phyloP scores from a whole-genome alignment of 2,888 invertebrate genomes.

The Myopa testacea region DNA sequence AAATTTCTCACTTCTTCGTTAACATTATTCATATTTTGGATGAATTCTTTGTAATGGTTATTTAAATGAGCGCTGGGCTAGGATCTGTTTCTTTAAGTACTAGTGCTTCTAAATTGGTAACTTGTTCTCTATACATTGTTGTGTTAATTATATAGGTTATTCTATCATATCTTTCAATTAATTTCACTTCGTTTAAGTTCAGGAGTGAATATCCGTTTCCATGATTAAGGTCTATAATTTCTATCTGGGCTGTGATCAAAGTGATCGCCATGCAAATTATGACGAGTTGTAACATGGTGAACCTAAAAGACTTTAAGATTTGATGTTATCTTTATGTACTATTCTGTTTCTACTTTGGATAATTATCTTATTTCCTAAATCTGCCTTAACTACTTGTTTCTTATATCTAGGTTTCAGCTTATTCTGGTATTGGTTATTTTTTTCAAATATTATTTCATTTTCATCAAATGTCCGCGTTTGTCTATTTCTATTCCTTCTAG shows the following conservation, averaged over 20 bases:
- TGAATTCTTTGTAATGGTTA: conserved; percentile 11
- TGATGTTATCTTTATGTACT: conserved; percentile 39
- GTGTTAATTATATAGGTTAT: conserved; percentile 4
- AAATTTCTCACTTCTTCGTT: conserved; percentile 21
- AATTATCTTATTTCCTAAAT: conserved; percentile 36
- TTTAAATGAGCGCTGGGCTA: conserved; percentile 19
- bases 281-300: conserved; percentile 27
- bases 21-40: conserved; percentile 25
- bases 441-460: conserved; percentile 25
- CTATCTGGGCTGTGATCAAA: conserved; percentile 27
- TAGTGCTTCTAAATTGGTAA: conserved; percentile 19
- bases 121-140: conserved; percentile 15
- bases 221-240: conserved; percentile 31
- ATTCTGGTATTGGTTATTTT: conserved; percentile 9
- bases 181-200: conserved; percentile 10
- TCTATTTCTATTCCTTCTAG: conserved; percentile 13
- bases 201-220: conserved; percentile 32
- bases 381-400: conserved; percentile 32
- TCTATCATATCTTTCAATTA: conserved; percentile 15
- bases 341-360: conserved; percentile 33
- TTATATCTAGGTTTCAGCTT: conserved; percentile 27
- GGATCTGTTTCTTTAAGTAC: conserved; percentile 24
- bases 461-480: background rate
- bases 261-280: conserved; percentile 27
- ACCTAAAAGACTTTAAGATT: conserved; percentile 23